phyloP scores from a whole-genome alignment of 2,797 vertebrate species.

The Sebastes alutus region DNA sequence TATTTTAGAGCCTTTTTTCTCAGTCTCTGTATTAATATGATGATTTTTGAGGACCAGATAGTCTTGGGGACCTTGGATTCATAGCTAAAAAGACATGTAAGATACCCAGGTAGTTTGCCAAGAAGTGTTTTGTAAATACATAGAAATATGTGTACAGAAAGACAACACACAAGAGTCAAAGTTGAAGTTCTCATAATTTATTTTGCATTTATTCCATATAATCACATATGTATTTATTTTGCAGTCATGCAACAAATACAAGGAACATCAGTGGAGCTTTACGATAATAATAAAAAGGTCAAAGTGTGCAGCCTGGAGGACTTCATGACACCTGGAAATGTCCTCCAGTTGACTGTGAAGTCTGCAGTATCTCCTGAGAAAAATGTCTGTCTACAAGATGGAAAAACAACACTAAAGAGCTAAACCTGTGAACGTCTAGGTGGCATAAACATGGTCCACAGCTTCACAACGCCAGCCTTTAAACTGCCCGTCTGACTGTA shows the following conservation, averaged over 20 bases:
- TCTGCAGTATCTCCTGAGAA: no score
- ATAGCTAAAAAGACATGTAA: background rate
- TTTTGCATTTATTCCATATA: constrained; percentile 5
- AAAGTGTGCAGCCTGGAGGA: background rate
- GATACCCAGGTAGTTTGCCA: no score
- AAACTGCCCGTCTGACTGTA: background rate
- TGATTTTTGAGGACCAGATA: background rate
- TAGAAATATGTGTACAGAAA: background rate
- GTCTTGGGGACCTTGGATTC: background rate
- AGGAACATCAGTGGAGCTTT: background rate
- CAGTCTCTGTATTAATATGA: background rate
- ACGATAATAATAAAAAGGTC: background rate
- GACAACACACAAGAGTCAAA: constrained; percentile 1
- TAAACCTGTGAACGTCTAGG: background rate
- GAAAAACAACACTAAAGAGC: background rate
- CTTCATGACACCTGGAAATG: background rate
- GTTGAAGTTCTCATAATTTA: constrained; percentile 45
- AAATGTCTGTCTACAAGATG: background rate
- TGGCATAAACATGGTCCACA: background rate
- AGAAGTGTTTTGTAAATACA: no score
- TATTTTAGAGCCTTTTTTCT: background rate
- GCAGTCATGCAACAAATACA: background rate
- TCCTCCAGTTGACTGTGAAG: background rate
- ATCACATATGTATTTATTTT: background rate
- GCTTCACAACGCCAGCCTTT: background rate